Percentiles rank a stretch among this genome's conserved stretches.
phyloP scores from a whole-genome alignment of 2,113 vertebrate species.

The Toxotes jaculatrix region DNA sequence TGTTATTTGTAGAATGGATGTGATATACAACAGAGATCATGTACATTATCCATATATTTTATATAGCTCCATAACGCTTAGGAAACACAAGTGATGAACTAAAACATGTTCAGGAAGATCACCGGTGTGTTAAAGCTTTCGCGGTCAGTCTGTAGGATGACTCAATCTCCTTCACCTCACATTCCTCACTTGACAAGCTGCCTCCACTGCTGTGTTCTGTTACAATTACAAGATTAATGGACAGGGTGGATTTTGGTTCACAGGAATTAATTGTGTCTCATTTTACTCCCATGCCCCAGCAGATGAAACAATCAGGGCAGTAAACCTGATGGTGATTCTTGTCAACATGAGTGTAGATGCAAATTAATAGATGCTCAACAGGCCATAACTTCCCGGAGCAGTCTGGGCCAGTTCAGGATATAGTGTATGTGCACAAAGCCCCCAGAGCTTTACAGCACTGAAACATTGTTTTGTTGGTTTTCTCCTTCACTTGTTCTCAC shows the following conservation, averaged over 20 bases:
- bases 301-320: constrained; percentile 89
- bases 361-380: constrained; percentile 94
- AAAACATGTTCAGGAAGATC: neutral
- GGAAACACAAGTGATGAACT: neutral
- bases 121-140: neutral
- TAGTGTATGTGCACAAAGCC: constrained; percentile 77
- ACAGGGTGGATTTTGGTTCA: constrained; percentile 93
- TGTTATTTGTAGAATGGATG: neutral
- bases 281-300: constrained; percentile 82
- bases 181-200: constrained; percentile 84
- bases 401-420: constrained; percentile 74
- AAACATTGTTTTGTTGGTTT: constrained; percentile 60
- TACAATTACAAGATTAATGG: constrained; percentile 95
- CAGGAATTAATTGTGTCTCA: constrained; percentile 93
- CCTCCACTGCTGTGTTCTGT: constrained; percentile 90
- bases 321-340: constrained; percentile 92
- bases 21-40: neutral
- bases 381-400: constrained; percentile 83
- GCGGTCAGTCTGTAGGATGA: constrained; percentile 8
- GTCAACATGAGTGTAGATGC: constrained; percentile 89
- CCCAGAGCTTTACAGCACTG: constrained; percentile 52
- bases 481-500: constrained; percentile 31
- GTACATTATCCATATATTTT: neutral
- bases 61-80: neutral
- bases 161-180: constrained; percentile 58